A percentile compares a stretch with the other conserved stretches of the same genome.
Conservation (phyloP, 2,797 vertebrate species). For the Malacoctenus gilli region DNA sequence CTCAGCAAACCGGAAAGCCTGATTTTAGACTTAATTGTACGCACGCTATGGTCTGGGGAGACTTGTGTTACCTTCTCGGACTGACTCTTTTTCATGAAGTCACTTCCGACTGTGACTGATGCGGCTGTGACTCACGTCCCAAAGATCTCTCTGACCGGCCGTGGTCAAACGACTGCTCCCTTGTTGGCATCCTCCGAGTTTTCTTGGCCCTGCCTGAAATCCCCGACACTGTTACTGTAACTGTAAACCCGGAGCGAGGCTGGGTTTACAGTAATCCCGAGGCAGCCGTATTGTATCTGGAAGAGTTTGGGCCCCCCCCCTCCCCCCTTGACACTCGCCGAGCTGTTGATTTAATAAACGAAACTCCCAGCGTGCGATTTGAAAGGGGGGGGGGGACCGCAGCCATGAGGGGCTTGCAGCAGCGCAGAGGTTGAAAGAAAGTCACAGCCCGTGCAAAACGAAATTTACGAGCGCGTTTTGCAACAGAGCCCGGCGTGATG, state of each 20-base stretch:
- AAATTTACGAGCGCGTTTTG: constrained; percentile 9
- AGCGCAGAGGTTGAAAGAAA: constrained; percentile 29
- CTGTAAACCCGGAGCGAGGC: constrained; percentile 17
- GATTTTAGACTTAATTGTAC: not conserved
- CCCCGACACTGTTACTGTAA: constrained; percentile 66
- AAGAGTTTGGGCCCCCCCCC: constrained; percentile 31
- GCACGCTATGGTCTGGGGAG: too few species aligned
- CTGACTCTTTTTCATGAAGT: constrained; percentile 18
- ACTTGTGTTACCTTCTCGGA: not conserved
- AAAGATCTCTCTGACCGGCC: constrained; percentile 63
- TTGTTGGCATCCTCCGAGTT: constrained; percentile 55
- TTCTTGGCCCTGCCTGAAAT: constrained; percentile 45
- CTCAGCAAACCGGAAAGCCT: not conserved
- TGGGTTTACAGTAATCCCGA: constrained; percentile 60
- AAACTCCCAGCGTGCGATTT: constrained; percentile 25
- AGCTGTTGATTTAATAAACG: constrained; percentile 46
- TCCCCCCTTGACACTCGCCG: constrained; percentile 25
- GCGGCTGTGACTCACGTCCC: constrained; percentile 67
- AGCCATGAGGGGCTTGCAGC: constrained; percentile 10
- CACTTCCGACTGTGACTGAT: too few species aligned
- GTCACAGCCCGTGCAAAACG: constrained; percentile 13
- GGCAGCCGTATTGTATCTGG: constrained; percentile 34
- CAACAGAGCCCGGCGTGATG: not conserved
- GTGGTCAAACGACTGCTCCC: constrained; percentile 60
- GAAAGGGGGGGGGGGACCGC: constrained; percentile 9